Percentiles rank a stretch among this genome's conserved stretches.
Evolutionary conservation across 2,888 invertebrate genomes (phyloP).

Genomic region (Acanthosepion lycidas): DNA sequence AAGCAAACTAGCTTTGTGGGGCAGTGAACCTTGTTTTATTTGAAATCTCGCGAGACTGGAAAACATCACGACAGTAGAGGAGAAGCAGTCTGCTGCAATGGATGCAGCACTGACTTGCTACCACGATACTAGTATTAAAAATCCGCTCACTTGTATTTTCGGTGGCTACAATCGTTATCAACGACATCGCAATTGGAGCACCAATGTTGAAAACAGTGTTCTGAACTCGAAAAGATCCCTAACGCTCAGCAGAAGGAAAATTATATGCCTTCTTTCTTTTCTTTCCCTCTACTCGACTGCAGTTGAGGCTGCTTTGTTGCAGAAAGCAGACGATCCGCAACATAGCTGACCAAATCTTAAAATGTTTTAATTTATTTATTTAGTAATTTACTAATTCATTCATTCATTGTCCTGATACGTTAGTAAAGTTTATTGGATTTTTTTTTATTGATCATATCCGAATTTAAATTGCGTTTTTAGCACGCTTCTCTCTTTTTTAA

Average conservation of each 20-base stretch:
- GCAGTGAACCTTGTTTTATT: constrained; percentile 18
- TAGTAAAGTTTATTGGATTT: no score
- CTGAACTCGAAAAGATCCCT: constrained; percentile 3
- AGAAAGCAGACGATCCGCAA: constrained; percentile 17
- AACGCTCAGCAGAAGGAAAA: not conserved
- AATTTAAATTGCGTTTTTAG: no score
- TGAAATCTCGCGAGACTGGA: constrained; percentile 7
- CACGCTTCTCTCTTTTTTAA: no score
- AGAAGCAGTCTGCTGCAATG: constrained; percentile 8
- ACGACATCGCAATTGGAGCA: not conserved
- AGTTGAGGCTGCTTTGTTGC: constrained; percentile 6
- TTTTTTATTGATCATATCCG: no score
- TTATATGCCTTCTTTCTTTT: not conserved
- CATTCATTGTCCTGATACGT: no score
- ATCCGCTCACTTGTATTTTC: not conserved
- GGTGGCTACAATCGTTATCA: not conserved
- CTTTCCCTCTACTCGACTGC: not conserved
- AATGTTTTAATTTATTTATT: not conserved
- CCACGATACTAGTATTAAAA: not conserved
- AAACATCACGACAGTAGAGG: not conserved
- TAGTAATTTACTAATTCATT: not conserved
- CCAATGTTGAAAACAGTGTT: constrained; percentile 5
- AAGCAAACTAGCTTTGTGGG: not conserved
- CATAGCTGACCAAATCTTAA: not conserved
- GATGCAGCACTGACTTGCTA: not conserved